These are phyloP conservation scores for Eumacrocentrus americanus DNA, from an alignment of 2,888 invertebrate species.

Conservation along the genomic window DNA sequence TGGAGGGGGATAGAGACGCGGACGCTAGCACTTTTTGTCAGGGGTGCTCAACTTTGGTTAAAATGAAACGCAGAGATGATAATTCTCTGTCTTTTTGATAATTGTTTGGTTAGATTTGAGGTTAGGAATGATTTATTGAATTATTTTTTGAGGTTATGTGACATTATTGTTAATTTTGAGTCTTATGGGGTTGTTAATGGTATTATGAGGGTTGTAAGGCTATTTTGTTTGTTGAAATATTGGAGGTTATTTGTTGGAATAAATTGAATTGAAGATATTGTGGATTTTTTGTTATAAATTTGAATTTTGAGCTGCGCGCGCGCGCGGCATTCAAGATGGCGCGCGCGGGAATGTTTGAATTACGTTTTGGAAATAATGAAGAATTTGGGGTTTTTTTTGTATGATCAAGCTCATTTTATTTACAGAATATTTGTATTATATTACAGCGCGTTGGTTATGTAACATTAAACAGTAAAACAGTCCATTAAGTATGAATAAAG, in stretches of 20 bases:
- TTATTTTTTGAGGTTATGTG: too few relatives aligned
- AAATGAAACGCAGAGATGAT: too few relatives aligned
- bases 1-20: background rate
- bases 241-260: too few relatives aligned
- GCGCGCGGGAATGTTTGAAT: background rate
- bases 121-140: too few relatives aligned
- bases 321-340: background rate
- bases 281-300: too few relatives aligned
- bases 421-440: constrained; percentile 38
- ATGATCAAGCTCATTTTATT: constrained; percentile 35
- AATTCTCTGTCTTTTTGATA: too few relatives aligned
- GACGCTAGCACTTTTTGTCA: background rate
- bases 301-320: background rate
- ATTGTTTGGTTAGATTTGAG: too few relatives aligned
- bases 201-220: too few relatives aligned
- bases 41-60: background rate
- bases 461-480: constrained; percentile 36
- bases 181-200: too few relatives aligned
- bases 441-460: constrained; percentile 37
- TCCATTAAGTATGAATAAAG: constrained; percentile 40
- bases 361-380: background rate
- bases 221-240: too few relatives aligned
- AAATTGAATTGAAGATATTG: too few relatives aligned
- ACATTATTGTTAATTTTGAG: too few relatives aligned
- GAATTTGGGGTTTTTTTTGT: background rate